Evolutionary conservation across 2,113 vertebrate genomes (phyloP), one percentile per base, ranked within the genome.

Genomic region (Tylochromis polylepis): DNA sequence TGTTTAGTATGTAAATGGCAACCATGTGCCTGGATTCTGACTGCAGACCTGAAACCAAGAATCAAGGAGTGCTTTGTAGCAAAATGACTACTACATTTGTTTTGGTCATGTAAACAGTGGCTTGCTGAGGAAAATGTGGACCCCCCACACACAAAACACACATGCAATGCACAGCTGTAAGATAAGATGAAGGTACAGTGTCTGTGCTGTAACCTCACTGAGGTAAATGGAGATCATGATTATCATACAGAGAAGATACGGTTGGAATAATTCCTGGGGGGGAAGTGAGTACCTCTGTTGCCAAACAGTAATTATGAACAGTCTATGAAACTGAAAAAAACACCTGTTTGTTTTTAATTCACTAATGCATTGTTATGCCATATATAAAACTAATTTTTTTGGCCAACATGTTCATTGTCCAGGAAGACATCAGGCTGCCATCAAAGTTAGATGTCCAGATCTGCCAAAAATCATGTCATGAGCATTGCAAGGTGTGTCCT

Each of bases 151-250:
- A 82, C 53, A n/a, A n/a, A n/a, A 85, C 56, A 83, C 62, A 12
- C 59, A 56, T 53, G 72, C 60, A 84, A 83, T 53, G 80, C 67
- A 81, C 88, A 90, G 82, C 88, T 93, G 92, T 79, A 83, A 93
- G 93, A 95, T 93, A 93, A 95, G 95, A 95, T 95, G 89, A 89
- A 89, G 86, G 81, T 82, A 27, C 38, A 84, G 82, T 89, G 82
- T 91, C 86, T 90, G 55, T 91, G 85, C 83, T 83, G 87, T 85
- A 83, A 89, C 65, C 79, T 75, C 72, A 79, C 27, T 6, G 77
- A 79, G 72, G 49, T 85, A 59, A 89, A 88, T 62, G 29, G 55
- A 91, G 92, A 92, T 93, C 81, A 49, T 90, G 41, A 89, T 88
- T 88, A 91, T 91, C 89, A 90, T 49, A 85, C 58, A 85, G 83